Percentiles rank a stretch among this genome's conserved stretches.
Conservation (phyloP, 2,888 invertebrate species). For the Mythimna lalbum region DNA sequence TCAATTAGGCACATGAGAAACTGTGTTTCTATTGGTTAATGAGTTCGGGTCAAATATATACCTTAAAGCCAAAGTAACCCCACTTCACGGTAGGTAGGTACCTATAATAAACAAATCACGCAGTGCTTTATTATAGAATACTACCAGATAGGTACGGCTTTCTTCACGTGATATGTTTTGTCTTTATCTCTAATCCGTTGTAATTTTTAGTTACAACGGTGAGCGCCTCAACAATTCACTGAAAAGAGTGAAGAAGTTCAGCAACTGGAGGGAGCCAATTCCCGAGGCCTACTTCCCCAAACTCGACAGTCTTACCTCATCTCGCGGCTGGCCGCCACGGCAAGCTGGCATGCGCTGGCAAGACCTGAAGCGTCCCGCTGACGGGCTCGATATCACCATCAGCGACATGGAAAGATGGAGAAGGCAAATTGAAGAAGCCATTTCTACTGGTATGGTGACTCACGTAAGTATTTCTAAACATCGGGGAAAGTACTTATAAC, state of each 20-base stretch:
- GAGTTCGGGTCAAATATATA: no score
- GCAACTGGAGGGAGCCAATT: slow-evolving; percentile 93
- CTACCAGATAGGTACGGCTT: background rate
- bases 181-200: background rate
- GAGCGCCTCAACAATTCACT: slow-evolving; percentile 94
- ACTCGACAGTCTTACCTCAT: slow-evolving; percentile 93
- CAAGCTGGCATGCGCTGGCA: slow-evolving; percentile 90
- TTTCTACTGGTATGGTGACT: slow-evolving; percentile 92
- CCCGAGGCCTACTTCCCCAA: slow-evolving; percentile 96
- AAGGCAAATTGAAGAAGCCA: slow-evolving; percentile 93
- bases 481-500: background rate
- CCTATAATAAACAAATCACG: background rate
- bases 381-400: slow-evolving; percentile 91
- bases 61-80: no score
- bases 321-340: slow-evolving; percentile 94
- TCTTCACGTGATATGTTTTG: background rate
- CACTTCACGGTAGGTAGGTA: no score
- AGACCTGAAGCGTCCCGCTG: slow-evolving; percentile 92
- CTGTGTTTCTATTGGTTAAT: no score
- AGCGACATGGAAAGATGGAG: slow-evolving; percentile 94
- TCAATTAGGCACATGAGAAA: no score
- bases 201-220: slow-evolving; percentile 92
- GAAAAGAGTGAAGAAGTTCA: slow-evolving; percentile 91
- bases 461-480: slow-evolving; percentile 82
- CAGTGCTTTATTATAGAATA: background rate